These are phyloP conservation scores for Leptopilina myrica DNA, from an alignment of 2,888 invertebrate species.

Conservation along the genomic window DNA sequence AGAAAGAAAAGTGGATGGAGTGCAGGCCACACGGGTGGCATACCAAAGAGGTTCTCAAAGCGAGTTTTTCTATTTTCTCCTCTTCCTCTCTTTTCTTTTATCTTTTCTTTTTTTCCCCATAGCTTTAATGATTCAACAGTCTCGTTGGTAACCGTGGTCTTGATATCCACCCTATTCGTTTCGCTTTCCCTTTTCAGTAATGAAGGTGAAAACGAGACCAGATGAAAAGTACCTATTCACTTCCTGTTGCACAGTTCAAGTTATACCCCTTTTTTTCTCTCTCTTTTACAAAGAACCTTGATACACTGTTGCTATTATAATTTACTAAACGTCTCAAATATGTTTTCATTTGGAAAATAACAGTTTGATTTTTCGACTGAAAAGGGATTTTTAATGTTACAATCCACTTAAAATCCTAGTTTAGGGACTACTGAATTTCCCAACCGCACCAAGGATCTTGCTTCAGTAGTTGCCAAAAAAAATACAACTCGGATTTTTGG, in stretches of 20 bases:
- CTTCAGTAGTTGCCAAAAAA: no score
- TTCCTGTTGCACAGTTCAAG: conserved; percentile 18
- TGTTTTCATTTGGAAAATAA: no score
- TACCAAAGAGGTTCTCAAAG: conserved; percentile 64
- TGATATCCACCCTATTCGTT: conserved; percentile 38
- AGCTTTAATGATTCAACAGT: conserved; percentile 62
- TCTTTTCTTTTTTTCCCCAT: conserved; percentile 47
- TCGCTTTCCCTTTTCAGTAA: conserved; percentile 42
- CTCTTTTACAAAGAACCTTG: conserved; percentile 1
- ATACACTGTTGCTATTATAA: neutral
- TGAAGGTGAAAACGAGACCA: conserved; percentile 43
- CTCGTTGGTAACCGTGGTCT: conserved; percentile 42
- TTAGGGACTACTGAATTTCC: no score
- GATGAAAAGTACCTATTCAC: conserved; percentile 44
- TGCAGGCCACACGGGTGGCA: conserved; percentile 58
- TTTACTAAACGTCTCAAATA: conserved; percentile 12
- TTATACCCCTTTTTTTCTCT: neutral
- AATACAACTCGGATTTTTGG: no score
- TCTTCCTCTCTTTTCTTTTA: conserved; percentile 25
- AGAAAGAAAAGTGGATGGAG: conserved; percentile 40
- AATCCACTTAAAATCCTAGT: no score
- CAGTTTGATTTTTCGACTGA: no score
- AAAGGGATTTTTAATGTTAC: no score
- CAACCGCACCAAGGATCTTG: no score
- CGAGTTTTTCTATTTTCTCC: conserved; percentile 60